These are phyloP conservation scores for Tetramorium alpestre DNA, from an alignment of 1,140 invertebrate genomes.

Conservation along the genomic window DNA sequence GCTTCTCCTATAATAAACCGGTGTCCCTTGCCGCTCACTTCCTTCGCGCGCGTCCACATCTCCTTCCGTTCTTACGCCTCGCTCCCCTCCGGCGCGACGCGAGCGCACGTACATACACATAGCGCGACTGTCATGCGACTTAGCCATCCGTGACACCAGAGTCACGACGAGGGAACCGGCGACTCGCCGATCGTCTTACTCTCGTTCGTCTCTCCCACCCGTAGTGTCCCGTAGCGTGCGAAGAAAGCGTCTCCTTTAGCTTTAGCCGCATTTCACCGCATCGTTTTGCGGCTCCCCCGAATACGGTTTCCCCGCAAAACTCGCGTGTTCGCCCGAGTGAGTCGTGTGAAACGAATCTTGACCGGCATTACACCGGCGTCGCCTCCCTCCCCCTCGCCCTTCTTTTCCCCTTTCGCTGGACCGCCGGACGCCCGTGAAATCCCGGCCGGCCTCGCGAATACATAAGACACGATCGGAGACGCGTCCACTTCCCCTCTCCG, in stretches of 20 bases:
- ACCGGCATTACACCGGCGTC: background rate
- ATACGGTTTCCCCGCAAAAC: slow-evolving; percentile 4
- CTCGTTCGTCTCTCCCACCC: background rate
- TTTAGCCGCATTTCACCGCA: slow-evolving; percentile 15
- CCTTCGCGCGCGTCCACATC: slow-evolving; percentile 15
- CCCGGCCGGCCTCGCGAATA: slow-evolving; percentile 32
- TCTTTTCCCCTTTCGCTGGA: background rate
- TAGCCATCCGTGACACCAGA: slow-evolving; percentile 57
- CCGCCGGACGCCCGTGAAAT: background rate
- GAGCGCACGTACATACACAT: background rate
- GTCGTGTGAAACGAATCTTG: slow-evolving; percentile 22
- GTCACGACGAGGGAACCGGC: slow-evolving; percentile 22
- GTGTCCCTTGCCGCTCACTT: slow-evolving; percentile 7
- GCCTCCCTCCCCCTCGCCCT: too few relatives aligned
- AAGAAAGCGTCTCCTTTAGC: background rate
- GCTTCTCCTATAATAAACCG: slow-evolving; percentile 69
- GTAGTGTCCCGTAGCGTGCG: slow-evolving; percentile 3
- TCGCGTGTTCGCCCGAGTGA: slow-evolving; percentile 2
- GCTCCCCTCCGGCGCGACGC: background rate
- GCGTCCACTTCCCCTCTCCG: slow-evolving; percentile 26
- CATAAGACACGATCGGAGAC: background rate
- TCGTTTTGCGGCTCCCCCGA: background rate
- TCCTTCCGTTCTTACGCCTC: slow-evolving; percentile 18
- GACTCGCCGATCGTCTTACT: slow-evolving; percentile 18
- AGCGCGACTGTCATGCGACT: slow-evolving; percentile 16